Conservation (phyloP, 2,888 invertebrate species). For the Philhelius pedissequus region DNA sequence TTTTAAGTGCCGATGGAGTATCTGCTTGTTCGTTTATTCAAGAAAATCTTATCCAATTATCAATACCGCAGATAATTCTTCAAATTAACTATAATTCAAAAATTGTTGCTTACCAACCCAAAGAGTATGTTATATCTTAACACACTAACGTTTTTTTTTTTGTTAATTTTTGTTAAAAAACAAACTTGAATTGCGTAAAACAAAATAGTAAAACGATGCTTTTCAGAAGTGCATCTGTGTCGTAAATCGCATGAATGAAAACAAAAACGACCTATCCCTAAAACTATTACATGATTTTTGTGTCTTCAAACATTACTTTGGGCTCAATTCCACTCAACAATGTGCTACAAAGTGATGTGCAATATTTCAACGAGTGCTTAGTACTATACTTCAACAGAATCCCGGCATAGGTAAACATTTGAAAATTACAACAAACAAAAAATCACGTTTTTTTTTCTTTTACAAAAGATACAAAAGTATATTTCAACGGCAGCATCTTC, state of each 20-base stretch:
- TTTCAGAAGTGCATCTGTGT: slow-evolving; percentile 28
- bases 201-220: background rate
- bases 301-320: slow-evolving; percentile 40
- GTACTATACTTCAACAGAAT: slow-evolving; percentile 48
- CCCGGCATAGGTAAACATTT: slow-evolving; percentile 32
- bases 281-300: slow-evolving; percentile 24
- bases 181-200: slow-evolving; percentile 3
- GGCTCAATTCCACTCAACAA: slow-evolving; percentile 41
- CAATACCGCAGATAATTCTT: background rate
- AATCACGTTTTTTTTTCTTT: background rate
- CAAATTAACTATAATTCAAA: background rate
- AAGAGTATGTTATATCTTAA: background rate
- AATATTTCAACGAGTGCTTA: slow-evolving; percentile 44
- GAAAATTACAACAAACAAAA: slow-evolving; percentile 1
- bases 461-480: slow-evolving; percentile 14
- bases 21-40: background rate
- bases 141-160: no score
- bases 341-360: slow-evolving; percentile 50
- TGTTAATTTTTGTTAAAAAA: slow-evolving; percentile 26
- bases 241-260: slow-evolving; percentile 4
- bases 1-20: background rate
- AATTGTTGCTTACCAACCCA: background rate
- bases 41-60: background rate
- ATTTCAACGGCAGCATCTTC: slow-evolving; percentile 52
- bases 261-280: slow-evolving; percentile 28